Percentiles rank a stretch among this genome's conserved stretches.
phyloP scores from a whole-genome alignment of 2,797 vertebrate species.

The Alectoris magna region DNA sequence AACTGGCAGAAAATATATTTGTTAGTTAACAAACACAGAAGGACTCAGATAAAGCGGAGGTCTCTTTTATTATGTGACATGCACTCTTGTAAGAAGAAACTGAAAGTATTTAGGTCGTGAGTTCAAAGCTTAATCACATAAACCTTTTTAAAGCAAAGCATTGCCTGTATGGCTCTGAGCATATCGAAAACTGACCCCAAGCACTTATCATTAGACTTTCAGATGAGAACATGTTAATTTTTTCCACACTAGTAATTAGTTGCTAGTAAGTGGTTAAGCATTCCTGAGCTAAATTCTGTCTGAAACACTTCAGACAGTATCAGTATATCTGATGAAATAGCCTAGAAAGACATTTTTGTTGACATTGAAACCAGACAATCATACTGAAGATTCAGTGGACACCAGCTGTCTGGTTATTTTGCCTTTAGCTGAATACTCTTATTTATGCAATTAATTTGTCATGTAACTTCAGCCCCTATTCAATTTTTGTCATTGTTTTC shows the following conservation, averaged over 20 bases:
- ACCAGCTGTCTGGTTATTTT: constrained; percentile 43
- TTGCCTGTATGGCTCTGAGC: not conserved
- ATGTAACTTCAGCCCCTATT: not conserved
- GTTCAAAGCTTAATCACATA: not conserved
- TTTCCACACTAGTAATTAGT: not conserved
- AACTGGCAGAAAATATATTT: not conserved
- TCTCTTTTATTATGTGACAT: not conserved
- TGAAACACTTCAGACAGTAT: constrained; percentile 9
- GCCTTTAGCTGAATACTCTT: not conserved
- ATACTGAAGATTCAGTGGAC: constrained; percentile 33
- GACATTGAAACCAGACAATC: constrained; percentile 56
- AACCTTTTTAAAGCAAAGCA: not conserved
- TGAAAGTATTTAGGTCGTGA: not conserved
- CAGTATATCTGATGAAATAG: not conserved
- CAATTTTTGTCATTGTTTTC: not conserved
- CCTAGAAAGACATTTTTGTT: constrained; percentile 27
- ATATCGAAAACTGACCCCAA: not conserved
- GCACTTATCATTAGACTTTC: not conserved
- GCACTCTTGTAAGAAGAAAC: not conserved
- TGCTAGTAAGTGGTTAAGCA: not conserved
- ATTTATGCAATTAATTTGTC: not conserved
- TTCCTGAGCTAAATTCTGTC: not conserved
- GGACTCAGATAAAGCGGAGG: not conserved
- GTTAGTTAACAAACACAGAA: not conserved
- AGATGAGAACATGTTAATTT: not conserved